phyloP scores from a whole-genome alignment of 2,888 invertebrate species.

The Drosophila affinis region DNA sequence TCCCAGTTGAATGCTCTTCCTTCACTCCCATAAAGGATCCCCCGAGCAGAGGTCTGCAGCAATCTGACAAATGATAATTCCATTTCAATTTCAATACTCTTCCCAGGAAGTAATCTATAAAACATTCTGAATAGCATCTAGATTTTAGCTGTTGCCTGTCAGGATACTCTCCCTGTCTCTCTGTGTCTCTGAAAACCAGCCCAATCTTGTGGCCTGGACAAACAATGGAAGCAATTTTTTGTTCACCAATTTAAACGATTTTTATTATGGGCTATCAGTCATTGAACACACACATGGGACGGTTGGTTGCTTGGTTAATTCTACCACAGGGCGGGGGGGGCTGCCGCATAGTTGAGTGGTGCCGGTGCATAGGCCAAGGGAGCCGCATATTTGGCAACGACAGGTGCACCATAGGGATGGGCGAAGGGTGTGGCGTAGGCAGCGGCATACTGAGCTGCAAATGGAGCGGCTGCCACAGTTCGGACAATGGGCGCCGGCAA shows the following conservation, averaged over 20 bases:
- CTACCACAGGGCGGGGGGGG: conserved; percentile 65
- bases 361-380: conserved; percentile 60
- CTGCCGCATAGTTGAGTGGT: conserved; percentile 57
- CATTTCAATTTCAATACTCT: background rate
- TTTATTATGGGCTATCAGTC: conserved; percentile 75
- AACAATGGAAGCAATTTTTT: conserved; percentile 47
- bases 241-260: conserved; percentile 50
- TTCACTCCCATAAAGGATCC: background rate
- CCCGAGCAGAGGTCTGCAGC: too few species aligned
- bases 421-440: conserved; percentile 40
- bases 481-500: conserved; percentile 32
- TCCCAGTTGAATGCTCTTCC: background rate
- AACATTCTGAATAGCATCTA: background rate
- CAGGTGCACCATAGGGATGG: conserved; percentile 52
- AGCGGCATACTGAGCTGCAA: conserved; percentile 37
- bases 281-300: conserved; percentile 44
- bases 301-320: conserved; percentile 36
- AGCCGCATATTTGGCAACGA: conserved; percentile 54
- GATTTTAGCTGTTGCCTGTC: background rate
- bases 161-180: too few species aligned
- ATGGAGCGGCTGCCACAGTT: conserved; percentile 36
- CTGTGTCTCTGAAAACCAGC: background rate
- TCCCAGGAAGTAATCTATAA: background rate
- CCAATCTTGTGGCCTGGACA: conserved; percentile 22
- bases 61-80: background rate